A percentile compares a stretch with the other conserved stretches of the same genome.
phyloP scores from a whole-genome alignment of 1,140 invertebrate genomes.

The Tetragnatha versicolor region DNA sequence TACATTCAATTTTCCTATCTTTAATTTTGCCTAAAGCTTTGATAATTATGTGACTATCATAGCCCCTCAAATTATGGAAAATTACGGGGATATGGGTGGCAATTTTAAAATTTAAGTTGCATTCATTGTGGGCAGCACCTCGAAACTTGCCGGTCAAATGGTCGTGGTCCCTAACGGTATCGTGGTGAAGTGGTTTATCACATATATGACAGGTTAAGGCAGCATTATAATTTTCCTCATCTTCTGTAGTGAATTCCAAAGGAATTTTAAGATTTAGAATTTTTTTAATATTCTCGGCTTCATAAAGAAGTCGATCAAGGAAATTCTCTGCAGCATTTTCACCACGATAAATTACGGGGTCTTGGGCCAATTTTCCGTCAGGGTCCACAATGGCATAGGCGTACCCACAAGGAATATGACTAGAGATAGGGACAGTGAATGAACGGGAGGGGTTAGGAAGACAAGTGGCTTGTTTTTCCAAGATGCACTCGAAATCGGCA shows the following conservation, averaged over 20 bases:
- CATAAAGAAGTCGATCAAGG: not conserved
- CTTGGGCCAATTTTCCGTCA: not conserved
- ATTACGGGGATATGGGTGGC: not conserved
- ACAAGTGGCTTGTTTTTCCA: not conserved
- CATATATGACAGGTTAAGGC: not conserved
- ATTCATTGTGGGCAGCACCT: not conserved
- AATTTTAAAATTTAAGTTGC: slow-evolving; percentile 17
- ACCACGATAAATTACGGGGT: not conserved
- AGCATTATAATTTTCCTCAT: not conserved
- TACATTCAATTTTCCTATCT: not conserved
- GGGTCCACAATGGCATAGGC: not conserved
- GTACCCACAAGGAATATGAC: slow-evolving; percentile 8
- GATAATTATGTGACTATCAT: slow-evolving; percentile 16
- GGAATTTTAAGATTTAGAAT: not conserved
- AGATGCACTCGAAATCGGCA: slow-evolving; percentile 15
- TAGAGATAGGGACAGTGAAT: not conserved
- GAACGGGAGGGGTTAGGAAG: not conserved
- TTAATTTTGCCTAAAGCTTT: not conserved
- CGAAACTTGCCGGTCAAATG: not conserved
- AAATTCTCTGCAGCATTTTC: not conserved
- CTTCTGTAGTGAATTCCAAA: not conserved
- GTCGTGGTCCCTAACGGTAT: not conserved
- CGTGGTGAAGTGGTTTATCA: not conserved
- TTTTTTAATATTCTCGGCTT: not conserved
- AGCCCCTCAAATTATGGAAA: slow-evolving; percentile 12